Base-by-base conservation (phyloP, 2,113 vertebrate species). In the Pachyramphus minor region DNA sequence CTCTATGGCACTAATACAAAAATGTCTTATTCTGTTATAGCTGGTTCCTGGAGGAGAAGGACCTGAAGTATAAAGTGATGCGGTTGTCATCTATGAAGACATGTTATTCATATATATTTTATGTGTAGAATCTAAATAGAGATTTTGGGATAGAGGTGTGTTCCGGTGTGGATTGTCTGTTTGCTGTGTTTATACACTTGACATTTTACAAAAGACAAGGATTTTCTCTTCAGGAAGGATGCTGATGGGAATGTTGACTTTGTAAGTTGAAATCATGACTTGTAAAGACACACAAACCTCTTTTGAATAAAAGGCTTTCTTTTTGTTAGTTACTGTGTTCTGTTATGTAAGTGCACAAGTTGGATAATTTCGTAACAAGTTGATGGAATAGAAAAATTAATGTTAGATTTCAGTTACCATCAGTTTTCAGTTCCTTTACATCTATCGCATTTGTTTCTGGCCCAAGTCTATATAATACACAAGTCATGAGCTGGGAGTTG, bases 41-140 rank as follows among this genome's bases (percentile, higher is more conserved):
- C 98, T 99, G 90, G 99, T 99, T 96, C 99, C 99, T 62, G 99
- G 99, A 97, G 99, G 99, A 94, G 99, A 99, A 98, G 99, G 99
- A 84, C 99, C 99, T 55, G 99, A 99, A 97, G 99, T 99, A 25
- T 99, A 37, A 98, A 53, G 64, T 85, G 63, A 88, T 81, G 72
- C 37, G 35, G 52, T 85, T 93, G 58, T 72, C 68, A 37, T 82
- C 53, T 41, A 1, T 78, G 92, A 97, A 91, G 90, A 93, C 41
- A 17, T 58, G 25, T 55, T 85, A 30, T 21, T 49, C 49, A 56
- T 33, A 37, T 7, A 22, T 81, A 59, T 80, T 53, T 21, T 42
- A 30, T 24, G 41, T n/a, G 47, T 27, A 76, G 77, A 69, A 69
- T 78, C 74, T 82, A 78, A 79, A 53, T 50, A 56, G 78, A 68